These are phyloP conservation scores for Gymnopithys bicolor DNA, from an alignment of 2,797 vertebrate species.

Conservation along the genomic window DNA sequence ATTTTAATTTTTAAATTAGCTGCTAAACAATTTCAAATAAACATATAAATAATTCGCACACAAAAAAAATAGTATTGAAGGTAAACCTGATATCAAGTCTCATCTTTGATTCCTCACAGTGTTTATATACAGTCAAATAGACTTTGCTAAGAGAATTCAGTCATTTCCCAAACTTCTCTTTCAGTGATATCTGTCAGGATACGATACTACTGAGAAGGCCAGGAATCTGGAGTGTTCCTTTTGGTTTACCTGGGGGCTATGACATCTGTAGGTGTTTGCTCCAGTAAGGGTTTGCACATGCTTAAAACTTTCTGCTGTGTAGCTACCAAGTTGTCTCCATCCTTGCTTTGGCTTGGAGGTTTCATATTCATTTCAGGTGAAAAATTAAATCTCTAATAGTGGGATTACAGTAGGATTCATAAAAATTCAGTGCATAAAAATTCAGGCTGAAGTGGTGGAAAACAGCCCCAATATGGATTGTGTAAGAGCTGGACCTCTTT, in stretches of 20 bases:
- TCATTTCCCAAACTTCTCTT: neutral
- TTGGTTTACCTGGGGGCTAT: neutral
- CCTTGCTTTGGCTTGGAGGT: neutral
- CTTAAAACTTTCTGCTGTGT: neutral
- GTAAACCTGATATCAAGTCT: neutral
- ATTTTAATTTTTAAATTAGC: neutral
- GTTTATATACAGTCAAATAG: neutral
- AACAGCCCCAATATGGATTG: neutral
- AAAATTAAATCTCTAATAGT: neutral
- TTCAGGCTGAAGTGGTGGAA: neutral
- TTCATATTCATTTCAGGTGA: neutral
- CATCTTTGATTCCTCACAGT: neutral
- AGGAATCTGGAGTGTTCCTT: neutral
- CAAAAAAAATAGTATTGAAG: neutral
- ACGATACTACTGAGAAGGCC: neutral
- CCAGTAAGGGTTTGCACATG: neutral
- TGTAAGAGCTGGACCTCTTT: neutral
- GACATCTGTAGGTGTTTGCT: neutral
- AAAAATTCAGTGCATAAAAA: neutral
- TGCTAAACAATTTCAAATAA: neutral
- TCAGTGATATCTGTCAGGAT: fast-evolving
- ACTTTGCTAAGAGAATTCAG: neutral
- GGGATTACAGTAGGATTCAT: neutral
- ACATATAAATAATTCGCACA: neutral
- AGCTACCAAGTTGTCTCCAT: neutral